phyloP scores from a whole-genome alignment of 2,113 vertebrate genomes.

The Passer montanus region DNA sequence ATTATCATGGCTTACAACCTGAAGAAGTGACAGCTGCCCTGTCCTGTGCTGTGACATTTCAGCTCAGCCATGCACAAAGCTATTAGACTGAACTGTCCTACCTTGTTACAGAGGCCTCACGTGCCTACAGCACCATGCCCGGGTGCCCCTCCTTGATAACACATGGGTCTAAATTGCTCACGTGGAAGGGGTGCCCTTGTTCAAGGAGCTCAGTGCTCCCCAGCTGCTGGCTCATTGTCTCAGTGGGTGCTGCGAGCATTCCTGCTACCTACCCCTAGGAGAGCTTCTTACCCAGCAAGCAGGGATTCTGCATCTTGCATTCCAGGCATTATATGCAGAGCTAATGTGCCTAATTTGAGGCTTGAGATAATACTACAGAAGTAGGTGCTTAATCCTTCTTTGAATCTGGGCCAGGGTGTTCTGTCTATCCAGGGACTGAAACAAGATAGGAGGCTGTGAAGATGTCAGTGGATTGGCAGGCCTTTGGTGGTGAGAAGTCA shows the following conservation, averaged over 20 bases:
- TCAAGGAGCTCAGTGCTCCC: not conserved
- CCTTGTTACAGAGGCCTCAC: not conserved
- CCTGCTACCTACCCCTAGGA: not conserved
- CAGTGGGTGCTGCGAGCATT: not conserved
- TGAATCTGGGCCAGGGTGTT: constrained; percentile 51
- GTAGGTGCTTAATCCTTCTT: constrained; percentile 63
- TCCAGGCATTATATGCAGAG: constrained; percentile 23
- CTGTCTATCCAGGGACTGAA: constrained; percentile 33
- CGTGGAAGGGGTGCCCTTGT: not conserved
- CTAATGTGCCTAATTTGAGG: constrained; percentile 55
- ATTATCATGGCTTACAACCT: fast-evolving
- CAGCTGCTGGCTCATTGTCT: not conserved
- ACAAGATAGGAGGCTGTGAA: not conserved
- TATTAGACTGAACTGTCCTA: not conserved
- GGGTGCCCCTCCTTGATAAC: not conserved
- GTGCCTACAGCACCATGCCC: not conserved
- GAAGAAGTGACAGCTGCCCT: not conserved
- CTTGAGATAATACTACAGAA: constrained; percentile 57
- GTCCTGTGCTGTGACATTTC: not conserved
- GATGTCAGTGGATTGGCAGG: constrained; percentile 8
- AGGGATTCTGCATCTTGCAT: not conserved
- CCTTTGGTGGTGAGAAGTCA: constrained; percentile 3
- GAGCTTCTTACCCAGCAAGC: not conserved
- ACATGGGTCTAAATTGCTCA: not conserved
- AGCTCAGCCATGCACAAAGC: not conserved